Evolutionary conservation across 2,888 invertebrate species (phyloP).

Genomic region (Parelbella ahira): DNA sequence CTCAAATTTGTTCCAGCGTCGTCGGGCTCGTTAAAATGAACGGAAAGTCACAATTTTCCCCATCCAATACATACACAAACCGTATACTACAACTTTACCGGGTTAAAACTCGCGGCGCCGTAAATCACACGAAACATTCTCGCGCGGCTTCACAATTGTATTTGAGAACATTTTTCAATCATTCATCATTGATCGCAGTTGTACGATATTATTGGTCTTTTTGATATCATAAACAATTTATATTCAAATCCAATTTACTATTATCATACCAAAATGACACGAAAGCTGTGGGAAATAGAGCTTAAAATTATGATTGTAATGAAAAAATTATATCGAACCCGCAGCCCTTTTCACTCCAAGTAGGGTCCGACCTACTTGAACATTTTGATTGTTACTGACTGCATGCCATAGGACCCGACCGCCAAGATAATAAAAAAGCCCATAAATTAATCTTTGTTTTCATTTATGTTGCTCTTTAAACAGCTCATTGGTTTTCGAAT

Average conservation of each 20-base stretch:
- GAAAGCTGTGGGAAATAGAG: conserved; percentile 21
- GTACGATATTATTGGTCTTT: conserved; percentile 66
- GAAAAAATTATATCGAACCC: conserved; percentile 40
- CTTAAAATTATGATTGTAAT: conserved; percentile 31
- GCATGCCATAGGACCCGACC: conserved; percentile 52
- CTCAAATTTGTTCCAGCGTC: conserved; percentile 32
- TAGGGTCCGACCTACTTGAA: conserved; percentile 58
- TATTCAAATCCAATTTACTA: conserved; percentile 38
- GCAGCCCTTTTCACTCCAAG: conserved; percentile 45
- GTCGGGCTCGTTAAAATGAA: conserved; percentile 31
- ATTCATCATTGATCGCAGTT: conserved; percentile 76
- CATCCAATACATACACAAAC: conserved; percentile 34
- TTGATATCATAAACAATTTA: conserved; percentile 65
- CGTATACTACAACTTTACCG: conserved; percentile 35
- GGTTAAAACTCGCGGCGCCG: conserved; percentile 53
- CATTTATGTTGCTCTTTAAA: conserved; percentile 26
- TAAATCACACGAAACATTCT: conserved; percentile 67
- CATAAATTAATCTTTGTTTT: conserved; percentile 38
- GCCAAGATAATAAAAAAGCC: conserved; percentile 52
- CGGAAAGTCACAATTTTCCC: conserved; percentile 41
- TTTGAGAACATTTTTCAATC: conserved; percentile 77
- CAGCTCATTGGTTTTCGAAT: conserved; percentile 24
- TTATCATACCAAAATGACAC: conserved; percentile 35
- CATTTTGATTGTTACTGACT: conserved; percentile 56
- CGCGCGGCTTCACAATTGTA: conserved; percentile 68